A percentile compares a stretch with the other conserved stretches of the same genome.
Evolutionary conservation across 2,113 vertebrate species (phyloP).

Genomic region (Brevimyrus niger): DNA sequence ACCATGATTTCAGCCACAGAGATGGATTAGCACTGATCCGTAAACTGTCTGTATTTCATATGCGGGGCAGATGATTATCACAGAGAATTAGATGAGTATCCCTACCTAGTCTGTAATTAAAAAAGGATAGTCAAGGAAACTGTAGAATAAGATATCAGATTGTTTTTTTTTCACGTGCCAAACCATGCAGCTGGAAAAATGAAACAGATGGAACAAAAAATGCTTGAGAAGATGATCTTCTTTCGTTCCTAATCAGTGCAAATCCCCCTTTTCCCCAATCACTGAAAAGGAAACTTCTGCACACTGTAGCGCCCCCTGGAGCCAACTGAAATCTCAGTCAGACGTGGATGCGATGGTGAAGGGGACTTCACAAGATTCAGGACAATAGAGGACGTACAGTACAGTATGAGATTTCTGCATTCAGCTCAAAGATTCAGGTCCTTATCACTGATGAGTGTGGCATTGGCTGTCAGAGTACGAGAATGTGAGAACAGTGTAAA

Average conservation of each 20-base stretch:
- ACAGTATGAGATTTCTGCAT: background rate
- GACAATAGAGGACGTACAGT: background rate
- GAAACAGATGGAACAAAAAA: slow-evolving; percentile 48
- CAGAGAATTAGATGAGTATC: slow-evolving; percentile 27
- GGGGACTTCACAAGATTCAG: background rate
- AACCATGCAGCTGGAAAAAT: slow-evolving; percentile 18
- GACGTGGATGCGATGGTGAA: background rate
- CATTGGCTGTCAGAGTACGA: background rate
- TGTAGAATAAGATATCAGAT: slow-evolving; percentile 46
- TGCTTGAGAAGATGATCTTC: background rate
- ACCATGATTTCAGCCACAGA: slow-evolving; percentile 52
- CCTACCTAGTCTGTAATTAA: slow-evolving; percentile 55
- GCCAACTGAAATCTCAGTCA: background rate
- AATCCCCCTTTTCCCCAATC: background rate
- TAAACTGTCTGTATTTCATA: slow-evolving; percentile 49
- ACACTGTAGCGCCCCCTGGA: background rate
- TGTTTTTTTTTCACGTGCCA: slow-evolving; percentile 43
- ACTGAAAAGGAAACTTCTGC: background rate
- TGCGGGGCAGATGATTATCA: slow-evolving; percentile 57
- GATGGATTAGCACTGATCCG: slow-evolving; percentile 51
- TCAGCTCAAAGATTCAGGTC: background rate
- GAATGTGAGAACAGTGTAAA: slow-evolving; percentile 45
- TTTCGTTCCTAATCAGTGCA: slow-evolving; percentile 5
- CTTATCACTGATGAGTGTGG: background rate
- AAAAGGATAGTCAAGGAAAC: slow-evolving; percentile 37